These are phyloP conservation scores for Dicrostonyx torquatus DNA, from an alignment of 2,797 vertebrate species.

Conservation along the genomic window DNA sequence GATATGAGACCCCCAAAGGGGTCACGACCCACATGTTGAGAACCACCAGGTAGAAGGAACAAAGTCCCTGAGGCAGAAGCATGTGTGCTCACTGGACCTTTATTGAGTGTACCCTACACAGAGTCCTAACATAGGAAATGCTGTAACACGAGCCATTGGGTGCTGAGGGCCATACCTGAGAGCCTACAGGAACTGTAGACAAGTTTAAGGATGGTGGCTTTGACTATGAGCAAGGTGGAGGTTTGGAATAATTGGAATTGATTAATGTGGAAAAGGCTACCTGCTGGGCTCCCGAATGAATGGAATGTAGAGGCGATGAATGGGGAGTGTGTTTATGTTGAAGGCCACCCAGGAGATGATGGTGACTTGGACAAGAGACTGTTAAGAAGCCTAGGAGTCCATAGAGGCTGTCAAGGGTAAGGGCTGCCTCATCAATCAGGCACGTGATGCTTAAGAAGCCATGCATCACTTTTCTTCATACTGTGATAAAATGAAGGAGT, in stretches of 20 bases:
- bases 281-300: not conserved
- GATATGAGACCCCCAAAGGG: not conserved
- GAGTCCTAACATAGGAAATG: not conserved
- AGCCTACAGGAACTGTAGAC: not conserved
- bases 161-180: not conserved
- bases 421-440: not conserved
- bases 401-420: not conserved
- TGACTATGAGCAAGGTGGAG: not conserved
- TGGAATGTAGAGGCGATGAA: not conserved
- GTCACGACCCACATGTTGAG: not conserved
- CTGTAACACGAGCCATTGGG: fast-evolving
- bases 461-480: not conserved
- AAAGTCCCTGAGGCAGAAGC: not conserved
- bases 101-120: not conserved
- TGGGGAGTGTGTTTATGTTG: fast-evolving
- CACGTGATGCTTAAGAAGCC: fast-evolving
- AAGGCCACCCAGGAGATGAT: not conserved
- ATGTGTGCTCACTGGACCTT: no score
- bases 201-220: not conserved
- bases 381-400: not conserved
- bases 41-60: not conserved
- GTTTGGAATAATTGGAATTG: not conserved
- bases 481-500: not conserved
- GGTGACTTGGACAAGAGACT: not conserved
- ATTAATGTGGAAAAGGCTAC: not conserved